These are phyloP conservation scores for Dichetophora obliterata DNA, from an alignment of 2,888 invertebrate species.

Conservation along the genomic window DNA sequence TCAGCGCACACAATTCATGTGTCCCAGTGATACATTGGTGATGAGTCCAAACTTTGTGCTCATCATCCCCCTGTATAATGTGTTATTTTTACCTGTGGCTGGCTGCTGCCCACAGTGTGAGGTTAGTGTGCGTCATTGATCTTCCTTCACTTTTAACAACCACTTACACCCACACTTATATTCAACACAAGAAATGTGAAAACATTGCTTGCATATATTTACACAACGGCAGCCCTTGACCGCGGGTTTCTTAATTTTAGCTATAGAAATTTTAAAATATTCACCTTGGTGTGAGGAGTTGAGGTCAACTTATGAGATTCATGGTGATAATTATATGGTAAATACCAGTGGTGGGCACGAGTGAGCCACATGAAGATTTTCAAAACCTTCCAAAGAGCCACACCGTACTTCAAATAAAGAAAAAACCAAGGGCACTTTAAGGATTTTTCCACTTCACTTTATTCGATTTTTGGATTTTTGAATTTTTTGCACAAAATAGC, in stretches of 20 bases:
- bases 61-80: neutral
- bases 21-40: neutral
- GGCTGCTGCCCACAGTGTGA: neutral
- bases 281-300: neutral
- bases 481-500: too few relatives aligned
- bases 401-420: too few relatives aligned
- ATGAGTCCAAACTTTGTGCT: neutral
- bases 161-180: neutral
- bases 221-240: conserved; percentile 27
- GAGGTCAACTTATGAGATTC: conserved; percentile 21
- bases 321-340: too few relatives aligned
- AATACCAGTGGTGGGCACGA: too few relatives aligned
- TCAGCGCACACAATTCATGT: neutral
- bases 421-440: too few relatives aligned
- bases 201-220: neutral
- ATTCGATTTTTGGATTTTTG: too few relatives aligned
- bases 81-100: neutral
- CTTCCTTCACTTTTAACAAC: neutral
- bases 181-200: neutral
- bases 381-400: too few relatives aligned
- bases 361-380: too few relatives aligned
- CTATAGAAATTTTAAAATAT: neutral
- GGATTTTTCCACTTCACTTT: too few relatives aligned
- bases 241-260: neutral
- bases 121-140: conserved; percentile 35